Evolutionary conservation across 2,888 invertebrate species (phyloP).

Genomic region (Chaitophorus viminalis): DNA sequence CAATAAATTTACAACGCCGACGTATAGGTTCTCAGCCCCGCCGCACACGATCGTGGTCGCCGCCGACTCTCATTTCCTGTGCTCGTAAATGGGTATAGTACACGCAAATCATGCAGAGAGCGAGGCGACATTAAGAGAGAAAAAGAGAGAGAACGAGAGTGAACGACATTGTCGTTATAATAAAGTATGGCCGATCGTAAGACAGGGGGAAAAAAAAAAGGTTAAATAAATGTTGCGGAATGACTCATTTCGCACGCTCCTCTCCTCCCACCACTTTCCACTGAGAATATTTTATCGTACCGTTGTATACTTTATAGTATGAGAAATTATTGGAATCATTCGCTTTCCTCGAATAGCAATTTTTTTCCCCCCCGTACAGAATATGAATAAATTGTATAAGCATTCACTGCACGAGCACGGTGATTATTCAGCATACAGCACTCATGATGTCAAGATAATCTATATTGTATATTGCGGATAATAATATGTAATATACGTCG

Average conservation of each 20-base stretch:
- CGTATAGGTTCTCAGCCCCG: conserved; percentile 2
- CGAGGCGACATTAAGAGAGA: no score
- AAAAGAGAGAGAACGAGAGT: no score
- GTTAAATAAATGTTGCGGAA: background rate
- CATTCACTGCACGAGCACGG: no score
- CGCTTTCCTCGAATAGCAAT: no score
- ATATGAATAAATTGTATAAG: no score
- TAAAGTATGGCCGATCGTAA: conserved; percentile 59
- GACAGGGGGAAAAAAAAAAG: no score
- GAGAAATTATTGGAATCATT: no score
- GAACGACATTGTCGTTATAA: conserved; percentile 45
- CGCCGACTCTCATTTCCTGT: conserved; percentile 18
- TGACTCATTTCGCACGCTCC: background rate
- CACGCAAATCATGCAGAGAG: no score
- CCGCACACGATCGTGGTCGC: conserved; percentile 17
- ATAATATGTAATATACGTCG: background rate
- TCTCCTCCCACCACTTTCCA: background rate
- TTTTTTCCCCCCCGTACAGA: no score
- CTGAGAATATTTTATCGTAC: no score
- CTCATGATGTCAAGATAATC: background rate
- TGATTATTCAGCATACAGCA: background rate
- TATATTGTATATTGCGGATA: background rate
- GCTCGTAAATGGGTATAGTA: conserved; percentile 5
- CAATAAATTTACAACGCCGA: conserved; percentile 51
- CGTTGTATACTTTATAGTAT: no score